These are phyloP conservation scores for Uria lomvia DNA, from an alignment of 2,113 vertebrate species.

Conservation along the genomic window DNA sequence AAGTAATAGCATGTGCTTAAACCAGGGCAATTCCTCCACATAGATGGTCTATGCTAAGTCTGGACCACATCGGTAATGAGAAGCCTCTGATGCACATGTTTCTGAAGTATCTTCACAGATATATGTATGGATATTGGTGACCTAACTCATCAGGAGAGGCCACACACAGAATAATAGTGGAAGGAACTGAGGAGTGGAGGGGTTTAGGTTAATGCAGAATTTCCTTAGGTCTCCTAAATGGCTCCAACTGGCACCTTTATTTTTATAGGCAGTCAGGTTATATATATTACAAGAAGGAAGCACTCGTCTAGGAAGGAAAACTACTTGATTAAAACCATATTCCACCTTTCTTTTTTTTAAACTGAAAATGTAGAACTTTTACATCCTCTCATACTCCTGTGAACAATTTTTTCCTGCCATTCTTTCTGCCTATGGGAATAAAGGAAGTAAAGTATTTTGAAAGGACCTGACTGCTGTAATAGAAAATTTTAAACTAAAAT, in stretches of 20 bases:
- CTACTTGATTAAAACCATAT: conserved; percentile 69
- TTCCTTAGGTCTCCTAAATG: conserved; percentile 62
- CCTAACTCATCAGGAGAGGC: conserved; percentile 23
- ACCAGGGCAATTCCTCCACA: not conserved
- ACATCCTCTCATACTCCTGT: conserved; percentile 49
- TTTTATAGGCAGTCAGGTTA: conserved; percentile 68
- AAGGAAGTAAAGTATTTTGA: conserved; percentile 63
- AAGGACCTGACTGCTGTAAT: conserved; percentile 53
- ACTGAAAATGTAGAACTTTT: conserved; percentile 55
- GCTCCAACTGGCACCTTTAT: conserved; percentile 63
- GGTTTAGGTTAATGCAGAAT: conserved; percentile 65
- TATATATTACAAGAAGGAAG: conserved; percentile 67
- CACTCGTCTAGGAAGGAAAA: conserved; percentile 66
- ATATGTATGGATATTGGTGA: not conserved
- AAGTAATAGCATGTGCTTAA: not conserved
- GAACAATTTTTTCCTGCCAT: conserved; percentile 64
- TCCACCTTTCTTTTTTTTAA: conserved; percentile 19
- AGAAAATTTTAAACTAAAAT: conserved; percentile 57
- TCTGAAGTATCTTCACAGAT: not conserved
- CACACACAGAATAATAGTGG: conserved; percentile 53
- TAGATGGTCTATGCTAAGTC: not conserved
- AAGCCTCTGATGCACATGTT: not conserved
- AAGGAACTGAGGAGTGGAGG: conserved; percentile 1
- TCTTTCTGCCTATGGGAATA: conserved; percentile 64
- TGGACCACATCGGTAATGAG: not conserved